phyloP scores from a whole-genome alignment of 35 echinoderm and acorn worm species.

The Apostichopus japonicus region DNA sequence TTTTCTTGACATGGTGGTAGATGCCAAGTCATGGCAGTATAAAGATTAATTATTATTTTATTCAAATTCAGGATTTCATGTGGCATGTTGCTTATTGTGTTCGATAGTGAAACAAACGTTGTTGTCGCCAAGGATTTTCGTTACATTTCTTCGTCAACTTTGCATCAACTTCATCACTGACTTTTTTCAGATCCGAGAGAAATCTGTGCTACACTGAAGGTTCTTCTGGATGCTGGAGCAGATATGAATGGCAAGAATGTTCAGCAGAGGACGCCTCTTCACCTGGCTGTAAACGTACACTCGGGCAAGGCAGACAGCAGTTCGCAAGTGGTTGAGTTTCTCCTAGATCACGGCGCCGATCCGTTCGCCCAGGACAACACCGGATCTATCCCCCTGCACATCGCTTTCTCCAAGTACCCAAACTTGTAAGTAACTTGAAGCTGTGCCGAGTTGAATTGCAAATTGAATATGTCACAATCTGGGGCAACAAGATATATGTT shows the following conservation, averaged over 20 bases:
- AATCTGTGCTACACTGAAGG: background rate
- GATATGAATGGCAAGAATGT: conserved; percentile 56
- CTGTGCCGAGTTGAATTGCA: too few species aligned
- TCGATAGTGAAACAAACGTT: too few species aligned
- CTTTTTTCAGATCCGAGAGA: conserved; percentile 39
- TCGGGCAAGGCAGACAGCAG: conserved; percentile 52
- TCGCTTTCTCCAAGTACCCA: conserved; percentile 62
- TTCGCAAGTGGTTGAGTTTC: conserved; percentile 55
- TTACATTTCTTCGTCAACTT: background rate
- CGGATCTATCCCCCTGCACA: conserved; percentile 57
- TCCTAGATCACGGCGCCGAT: conserved; percentile 54
- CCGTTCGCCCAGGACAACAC: conserved; percentile 30
- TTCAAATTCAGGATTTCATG: too few species aligned
- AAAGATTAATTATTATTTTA: too few species aligned
- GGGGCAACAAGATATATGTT: background rate
- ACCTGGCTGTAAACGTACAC: conserved; percentile 63
- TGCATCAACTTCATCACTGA: background rate
- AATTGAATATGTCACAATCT: too few species aligned
- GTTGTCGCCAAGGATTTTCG: too few species aligned
- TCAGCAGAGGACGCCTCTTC: conserved; percentile 50
- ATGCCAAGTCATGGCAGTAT: too few species aligned
- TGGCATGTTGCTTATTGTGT: too few species aligned
- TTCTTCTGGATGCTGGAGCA: conserved; percentile 25
- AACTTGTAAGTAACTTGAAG: background rate
- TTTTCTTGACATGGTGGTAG: too few species aligned